These are phyloP conservation scores for Caenorhabditis sp. DNA, from an alignment of 2,888 invertebrate genomes.

Conservation along the genomic window DNA sequence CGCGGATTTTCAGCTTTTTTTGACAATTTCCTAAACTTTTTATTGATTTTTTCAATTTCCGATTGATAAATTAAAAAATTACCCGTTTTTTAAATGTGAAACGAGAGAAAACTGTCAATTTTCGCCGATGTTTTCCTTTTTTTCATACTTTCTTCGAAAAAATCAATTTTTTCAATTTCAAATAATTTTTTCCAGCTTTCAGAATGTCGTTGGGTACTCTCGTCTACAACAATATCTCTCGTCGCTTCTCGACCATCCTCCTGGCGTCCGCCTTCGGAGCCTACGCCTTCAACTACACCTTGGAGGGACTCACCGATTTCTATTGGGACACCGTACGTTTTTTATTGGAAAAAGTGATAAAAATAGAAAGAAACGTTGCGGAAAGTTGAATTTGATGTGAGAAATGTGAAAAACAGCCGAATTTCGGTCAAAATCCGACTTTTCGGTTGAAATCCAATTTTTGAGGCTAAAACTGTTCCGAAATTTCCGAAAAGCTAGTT, in stretches of 20 bases:
- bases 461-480: no score
- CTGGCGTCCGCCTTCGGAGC: conserved; percentile 77
- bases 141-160: neutral
- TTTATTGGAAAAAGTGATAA: neutral
- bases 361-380: no score
- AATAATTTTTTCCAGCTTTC: neutral
- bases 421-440: no score
- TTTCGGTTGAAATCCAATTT: no score
- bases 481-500: no score
- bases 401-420: no score
- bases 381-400: no score
- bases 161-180: neutral
- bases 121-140: neutral
- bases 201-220: conserved; percentile 73
- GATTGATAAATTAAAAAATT: neutral
- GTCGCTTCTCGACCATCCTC: conserved; percentile 80
- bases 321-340: conserved; percentile 78
- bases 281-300: conserved; percentile 76
- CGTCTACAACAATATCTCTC: conserved; percentile 76
- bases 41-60: no score
- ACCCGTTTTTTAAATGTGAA: conserved; percentile 9
- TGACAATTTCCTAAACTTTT: neutral
- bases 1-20: neutral
- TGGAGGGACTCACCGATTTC: conserved; percentile 75
- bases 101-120: neutral